A percentile compares a stretch with the other conserved stretches of the same genome.
phyloP scores from a whole-genome alignment of 2,113 vertebrate genomes.

The Tylochromis polylepis region DNA sequence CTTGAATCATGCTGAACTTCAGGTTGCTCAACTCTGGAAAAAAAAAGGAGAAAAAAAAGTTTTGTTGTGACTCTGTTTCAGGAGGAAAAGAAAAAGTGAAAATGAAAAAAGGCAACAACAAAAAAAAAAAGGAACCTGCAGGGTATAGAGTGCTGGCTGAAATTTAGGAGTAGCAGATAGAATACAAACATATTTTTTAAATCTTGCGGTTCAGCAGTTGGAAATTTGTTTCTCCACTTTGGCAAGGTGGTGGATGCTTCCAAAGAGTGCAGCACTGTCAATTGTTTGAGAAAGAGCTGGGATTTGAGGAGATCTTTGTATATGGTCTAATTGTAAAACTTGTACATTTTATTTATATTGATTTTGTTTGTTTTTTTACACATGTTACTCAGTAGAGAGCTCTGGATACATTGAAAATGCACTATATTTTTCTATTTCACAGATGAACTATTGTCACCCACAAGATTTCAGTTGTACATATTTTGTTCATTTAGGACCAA shows the following conservation, averaged over 20 bases:
- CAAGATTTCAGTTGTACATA: conserved; percentile 95
- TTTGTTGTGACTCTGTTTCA: conserved; percentile 27
- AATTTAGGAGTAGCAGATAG: conserved; percentile 28
- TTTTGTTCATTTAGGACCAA: conserved; percentile 97
- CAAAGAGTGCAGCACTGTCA: conserved; percentile 95
- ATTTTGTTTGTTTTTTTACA: conserved; percentile 77
- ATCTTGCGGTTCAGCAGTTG: conserved; percentile 53
- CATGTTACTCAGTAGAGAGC: conserved; percentile 94
- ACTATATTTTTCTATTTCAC: conserved; percentile 99
- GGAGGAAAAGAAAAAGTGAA: not conserved
- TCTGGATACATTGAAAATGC: conserved; percentile 99
- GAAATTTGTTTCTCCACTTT: conserved; percentile 78
- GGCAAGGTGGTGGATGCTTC: conserved; percentile 79
- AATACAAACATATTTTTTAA: conserved; percentile 43
- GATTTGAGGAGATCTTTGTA: conserved; percentile 86
- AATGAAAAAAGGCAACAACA: not conserved
- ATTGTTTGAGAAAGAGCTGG: conserved; percentile 79
- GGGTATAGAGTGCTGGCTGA: not conserved
- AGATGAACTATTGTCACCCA: conserved; percentile 88
- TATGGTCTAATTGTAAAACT: conserved; percentile 97
- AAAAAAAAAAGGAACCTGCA: not conserved
- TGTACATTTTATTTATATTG: conserved; percentile 99
- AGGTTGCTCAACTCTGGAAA: conserved; percentile 32
- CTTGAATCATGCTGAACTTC: conserved; percentile 20
- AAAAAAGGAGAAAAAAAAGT: not conserved